Evolutionary conservation across 1,140 invertebrate species (phyloP).

Genomic region (Drosophila nebulosa): DNA sequence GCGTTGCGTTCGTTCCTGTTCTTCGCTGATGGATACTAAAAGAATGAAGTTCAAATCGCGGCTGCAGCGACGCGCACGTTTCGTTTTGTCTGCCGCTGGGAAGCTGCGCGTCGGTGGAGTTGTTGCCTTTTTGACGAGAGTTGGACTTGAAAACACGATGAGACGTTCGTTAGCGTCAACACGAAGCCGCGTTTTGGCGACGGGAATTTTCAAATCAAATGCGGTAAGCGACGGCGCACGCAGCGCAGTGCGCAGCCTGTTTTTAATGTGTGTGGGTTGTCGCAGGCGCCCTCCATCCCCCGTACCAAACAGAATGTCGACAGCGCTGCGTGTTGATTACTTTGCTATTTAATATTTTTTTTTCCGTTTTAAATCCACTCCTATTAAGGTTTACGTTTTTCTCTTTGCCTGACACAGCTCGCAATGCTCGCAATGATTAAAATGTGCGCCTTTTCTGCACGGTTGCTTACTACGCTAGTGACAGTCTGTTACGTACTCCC

Average conservation of each 20-base stretch:
- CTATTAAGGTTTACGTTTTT: neutral
- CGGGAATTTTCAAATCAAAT: constrained; percentile 78
- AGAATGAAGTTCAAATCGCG: constrained; percentile 73
- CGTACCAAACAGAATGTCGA: constrained; percentile 13
- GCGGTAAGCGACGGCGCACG: constrained; percentile 73
- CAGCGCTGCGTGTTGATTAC: constrained; percentile 59
- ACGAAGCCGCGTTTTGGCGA: constrained; percentile 73
- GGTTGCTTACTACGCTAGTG: constrained; percentile 36
- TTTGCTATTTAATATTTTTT: constrained; percentile 33
- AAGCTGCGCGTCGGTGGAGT: constrained; percentile 42
- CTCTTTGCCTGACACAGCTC: constrained; percentile 46
- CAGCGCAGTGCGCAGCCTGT: constrained; percentile 55
- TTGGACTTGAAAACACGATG: constrained; percentile 10
- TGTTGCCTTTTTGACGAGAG: constrained; percentile 61
- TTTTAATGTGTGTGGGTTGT: constrained; percentile 11
- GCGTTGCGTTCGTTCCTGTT: constrained; percentile 21
- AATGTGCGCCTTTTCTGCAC: constrained; percentile 55
- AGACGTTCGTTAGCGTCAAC: constrained; percentile 40
- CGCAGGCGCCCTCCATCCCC: neutral
- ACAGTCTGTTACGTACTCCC: constrained; percentile 13
- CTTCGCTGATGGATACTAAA: constrained; percentile 72
- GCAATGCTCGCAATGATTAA: constrained; percentile 66
- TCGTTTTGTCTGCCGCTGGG: constrained; percentile 35
- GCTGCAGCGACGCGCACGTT: constrained; percentile 35
- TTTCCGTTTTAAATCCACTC: neutral